Base-by-base conservation (phyloP, 1,140 invertebrate genomes). In the Pararge aegeria region DNA sequence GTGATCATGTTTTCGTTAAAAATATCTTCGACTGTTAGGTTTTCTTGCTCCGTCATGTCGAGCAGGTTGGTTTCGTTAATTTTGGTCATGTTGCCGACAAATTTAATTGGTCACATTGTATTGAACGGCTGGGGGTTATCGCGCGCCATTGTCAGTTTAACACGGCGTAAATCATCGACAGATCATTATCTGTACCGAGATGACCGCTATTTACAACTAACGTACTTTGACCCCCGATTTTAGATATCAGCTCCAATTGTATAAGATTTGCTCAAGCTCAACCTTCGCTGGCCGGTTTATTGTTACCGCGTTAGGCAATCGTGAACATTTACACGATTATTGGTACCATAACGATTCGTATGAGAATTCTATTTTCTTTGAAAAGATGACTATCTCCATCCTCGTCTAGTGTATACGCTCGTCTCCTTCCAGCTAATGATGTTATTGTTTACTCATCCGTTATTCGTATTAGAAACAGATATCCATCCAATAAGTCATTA, bases 311-410 rank as follows among this genome's bases (percentile, higher is more conserved):
- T 86, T 88, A 76, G 75, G 79, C 77, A 87, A 87, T 87, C 81
- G 81, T 89, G 84, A 87, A 89, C 86, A 87, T 87, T 87, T 89
- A 89, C 83, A 86, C 80, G 84, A 89, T 86, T 84, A 89, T 87
- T 83, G 57, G 83, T 85, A 75, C 80, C 75, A 87, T 89, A 87
- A 89, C 79, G 66, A 76, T 87, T 83, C 75, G 83, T 89, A 89
- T 87, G 83, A 89, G 86, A 87, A 87, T 83, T 87, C 84, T 87
- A 89, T 87, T 87, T 84, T 85, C 80, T 86, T 77, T 78, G 67
- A 66, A 81, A 78, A 71, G 78, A 73, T 81, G 78, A 75, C 74
- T 63, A 51, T 64, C 51, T 66, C 38, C 75, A 63, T 72, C 73
- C 37, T 70, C 75, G 34, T 74, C 66, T 55, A 59, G 30, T 54